Evolutionary conservation across 2,888 invertebrate species (phyloP), one percentile per base, ranked within the genome.

Genomic region (Eupithecia inturbata): DNA sequence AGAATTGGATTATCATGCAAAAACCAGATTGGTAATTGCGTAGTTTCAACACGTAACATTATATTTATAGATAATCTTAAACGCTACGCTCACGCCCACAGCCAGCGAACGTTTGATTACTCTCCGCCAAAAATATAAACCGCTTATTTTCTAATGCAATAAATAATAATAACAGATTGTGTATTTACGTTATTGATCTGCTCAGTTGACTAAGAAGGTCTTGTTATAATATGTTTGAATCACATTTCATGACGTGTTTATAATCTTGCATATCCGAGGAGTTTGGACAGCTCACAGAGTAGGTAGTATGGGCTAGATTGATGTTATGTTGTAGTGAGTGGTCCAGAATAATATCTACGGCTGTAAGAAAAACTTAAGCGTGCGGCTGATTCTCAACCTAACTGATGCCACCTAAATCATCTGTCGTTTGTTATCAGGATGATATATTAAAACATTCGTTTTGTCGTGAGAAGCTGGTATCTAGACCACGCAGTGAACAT

Each of bases 51-150:
- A 85, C 86, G 87, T 82, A 87, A 84, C 78, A 75, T 36, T 78
- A 73, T 91, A 91, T 91, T 91, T 90, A 85, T 90, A 90, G 90
- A 86, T 80, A 86, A 87, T 87, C 87, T 88, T 85, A 88, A 85
- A 85, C 85, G 84, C 83, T 87, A 84, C 85, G 83, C 82, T 81
- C 69, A 73, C 89, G 86, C 88, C 89, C 86, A 84, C 87, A 82
- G 79, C 72, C 83, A 79, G 80, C 82, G 77, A 81, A 83, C 81
- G 83, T 79, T 82, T 83, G 81, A 83, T 80, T 82, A 77, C 78
- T 77, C 78, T 73, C 72, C 78, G 75, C 75, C 82, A 80, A 78
- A 82, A 82, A 81, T 84, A 64, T 36, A 36, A 64, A 31, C 22
- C 33, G 36, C 26, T 57, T 57, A 57, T 57, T 57, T 57, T 14